Evolutionary conservation across 1,140 invertebrate genomes (phyloP), one percentile per base, ranked within the genome.

Genomic region (Achatina immaculata): DNA sequence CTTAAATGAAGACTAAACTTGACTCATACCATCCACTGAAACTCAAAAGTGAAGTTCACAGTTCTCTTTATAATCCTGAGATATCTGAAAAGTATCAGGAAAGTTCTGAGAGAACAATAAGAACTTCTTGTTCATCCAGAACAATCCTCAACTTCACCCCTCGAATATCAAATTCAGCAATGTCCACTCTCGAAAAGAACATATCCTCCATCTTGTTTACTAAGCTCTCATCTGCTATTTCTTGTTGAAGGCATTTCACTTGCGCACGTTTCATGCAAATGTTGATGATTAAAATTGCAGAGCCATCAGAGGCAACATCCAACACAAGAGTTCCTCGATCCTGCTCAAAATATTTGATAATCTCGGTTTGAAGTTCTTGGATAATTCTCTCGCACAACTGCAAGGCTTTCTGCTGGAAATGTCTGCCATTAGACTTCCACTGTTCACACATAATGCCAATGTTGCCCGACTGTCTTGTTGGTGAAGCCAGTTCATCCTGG

Each of bases 321-420:
- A 89, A 69, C 28, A 88, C 83, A 16, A 89, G 75, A 0, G 86
- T 86, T 28, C 87, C 86, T 28, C 87, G 81, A 36, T 86, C 84
- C 78, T 88, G 87, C 77, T 89, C 88, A 76, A 89, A 87, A 82
- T 89, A 88, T 79, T 86, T 89, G 38, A 88, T 81, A 7, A 88
- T 80, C 40, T 85, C 76, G 11, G 81, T 84, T 16, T 85, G 83
- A 34, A 84, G 69, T 14, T 81, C 80, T 62, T 82, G 83, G 31
- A 86, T 80, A 55, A 88, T 81, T 31, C 81, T 77, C 14, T 81
- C 72, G 69, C 85, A 87, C 69, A 86, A 84, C 16, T 80, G 83
- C 14, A 78, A 48, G 3, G 83, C 65, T 42, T 85, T 83, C 36
- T 82, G 82, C 16, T 84, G 81, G 62, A 86, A 86, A 43, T 82